Percentiles rank a stretch among this genome's conserved stretches.
phyloP scores from a whole-genome alignment of 1,140 invertebrate species.

The Mercenaria mercenaria region DNA sequence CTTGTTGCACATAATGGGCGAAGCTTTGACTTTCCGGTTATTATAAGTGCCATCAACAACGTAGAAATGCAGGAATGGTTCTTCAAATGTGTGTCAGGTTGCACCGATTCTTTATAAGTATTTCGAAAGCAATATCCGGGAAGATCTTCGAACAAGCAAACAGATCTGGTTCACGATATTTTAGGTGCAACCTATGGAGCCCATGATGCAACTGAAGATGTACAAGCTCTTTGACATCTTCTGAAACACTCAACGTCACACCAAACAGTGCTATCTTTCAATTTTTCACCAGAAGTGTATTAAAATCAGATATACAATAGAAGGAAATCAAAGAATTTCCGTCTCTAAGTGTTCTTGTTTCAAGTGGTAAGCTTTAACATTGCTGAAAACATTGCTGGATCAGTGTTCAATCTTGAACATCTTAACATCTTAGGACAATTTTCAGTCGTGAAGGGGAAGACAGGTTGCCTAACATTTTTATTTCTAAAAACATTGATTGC shows the following conservation, averaged over 20 bases:
- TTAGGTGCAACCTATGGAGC: not conserved
- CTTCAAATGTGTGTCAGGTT: not conserved
- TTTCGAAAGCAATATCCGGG: slow-evolving; percentile 35
- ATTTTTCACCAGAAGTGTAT: not conserved
- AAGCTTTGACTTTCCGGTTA: slow-evolving; percentile 65
- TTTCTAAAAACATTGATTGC: slow-evolving; percentile 38
- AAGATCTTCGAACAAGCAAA: not conserved
- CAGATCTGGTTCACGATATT: slow-evolving; percentile 33
- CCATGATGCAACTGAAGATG: slow-evolving; percentile 44
- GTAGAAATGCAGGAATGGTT: not conserved
- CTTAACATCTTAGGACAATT: too few species aligned
- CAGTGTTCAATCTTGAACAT: too few species aligned
- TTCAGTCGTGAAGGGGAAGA: too few species aligned
- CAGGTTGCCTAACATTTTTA: slow-evolving; percentile 22
- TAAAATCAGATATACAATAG: slow-evolving; percentile 1
- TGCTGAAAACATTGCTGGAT: too few species aligned
- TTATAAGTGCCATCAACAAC: too few species aligned
- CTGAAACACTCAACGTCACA: not conserved
- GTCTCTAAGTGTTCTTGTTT: slow-evolving; percentile 15
- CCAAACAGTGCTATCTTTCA: not conserved
- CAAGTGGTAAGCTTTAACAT: not conserved
- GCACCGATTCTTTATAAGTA: slow-evolving; percentile 37
- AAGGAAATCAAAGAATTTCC: slow-evolving; percentile 46
- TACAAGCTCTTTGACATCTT: slow-evolving; percentile 11
- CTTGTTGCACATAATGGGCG: slow-evolving; percentile 64